A percentile compares a stretch with the other conserved stretches of the same genome.
These are phyloP conservation scores for Lagopus leucura DNA, from an alignment of 2,113 vertebrate genomes.

Conservation along the genomic window DNA sequence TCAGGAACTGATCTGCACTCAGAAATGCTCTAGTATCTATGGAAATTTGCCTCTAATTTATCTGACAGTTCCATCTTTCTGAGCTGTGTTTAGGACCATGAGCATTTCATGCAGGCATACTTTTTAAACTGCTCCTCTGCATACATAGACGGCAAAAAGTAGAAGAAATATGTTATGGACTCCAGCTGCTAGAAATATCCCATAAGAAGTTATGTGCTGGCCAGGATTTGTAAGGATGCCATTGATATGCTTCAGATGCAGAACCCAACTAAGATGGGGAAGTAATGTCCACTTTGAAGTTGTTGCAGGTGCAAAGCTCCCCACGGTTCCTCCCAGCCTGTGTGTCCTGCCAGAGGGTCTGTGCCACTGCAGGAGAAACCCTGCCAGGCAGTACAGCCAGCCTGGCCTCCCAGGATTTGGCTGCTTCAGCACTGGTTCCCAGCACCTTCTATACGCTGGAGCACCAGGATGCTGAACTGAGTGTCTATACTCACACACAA, in stretches of 20 bases:
- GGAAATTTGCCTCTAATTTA: conserved; percentile 39
- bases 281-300: not conserved
- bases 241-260: conserved; percentile 31
- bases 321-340: not conserved
- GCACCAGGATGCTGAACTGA: not conserved
- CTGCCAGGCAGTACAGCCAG: not conserved
- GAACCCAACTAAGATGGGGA: not conserved
- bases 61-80: conserved; percentile 50
- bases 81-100: conserved; percentile 49
- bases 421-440: not conserved
- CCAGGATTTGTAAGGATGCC: conserved; percentile 41
- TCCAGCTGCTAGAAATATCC: not conserved
- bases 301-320: not conserved
- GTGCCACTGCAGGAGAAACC: not conserved
- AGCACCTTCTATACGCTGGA: not conserved
- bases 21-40: not conserved
- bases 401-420: not conserved
- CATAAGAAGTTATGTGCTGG: conserved; percentile 44
- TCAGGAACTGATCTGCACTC: not conserved
- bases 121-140: conserved; percentile 62
- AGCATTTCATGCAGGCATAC: conserved; percentile 48
- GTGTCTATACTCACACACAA: not conserved
- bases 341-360: not conserved
- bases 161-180: not conserved
- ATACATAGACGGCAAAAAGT: conserved; percentile 54